Percentiles rank a stretch among this genome's conserved stretches.
Evolutionary conservation across 2,113 vertebrate genomes (phyloP).

Genomic region (Vulpes vulpes): DNA sequence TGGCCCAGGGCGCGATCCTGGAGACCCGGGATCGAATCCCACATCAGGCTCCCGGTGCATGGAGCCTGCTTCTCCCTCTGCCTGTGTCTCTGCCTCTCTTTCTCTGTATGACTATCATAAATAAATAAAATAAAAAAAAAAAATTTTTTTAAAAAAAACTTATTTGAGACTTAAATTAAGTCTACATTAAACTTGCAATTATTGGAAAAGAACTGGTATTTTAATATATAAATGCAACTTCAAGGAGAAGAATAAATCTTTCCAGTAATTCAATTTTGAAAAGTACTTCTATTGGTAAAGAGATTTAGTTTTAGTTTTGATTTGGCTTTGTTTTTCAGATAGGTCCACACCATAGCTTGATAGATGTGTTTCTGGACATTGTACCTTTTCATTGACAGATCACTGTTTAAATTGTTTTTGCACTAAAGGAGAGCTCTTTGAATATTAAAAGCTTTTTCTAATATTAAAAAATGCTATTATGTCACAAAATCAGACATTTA

Average conservation of each 20-base stretch:
- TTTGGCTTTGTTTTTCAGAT: conserved; percentile 23
- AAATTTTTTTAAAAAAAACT: no score
- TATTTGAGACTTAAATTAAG: not conserved
- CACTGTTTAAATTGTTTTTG: conserved; percentile 34
- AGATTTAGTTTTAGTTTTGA: not conserved
- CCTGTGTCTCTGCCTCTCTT: no score
- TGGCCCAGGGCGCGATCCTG: no score
- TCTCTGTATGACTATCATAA: no score
- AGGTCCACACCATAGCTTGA: not conserved
- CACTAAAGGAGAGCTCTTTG: not conserved
- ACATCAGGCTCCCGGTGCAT: no score
- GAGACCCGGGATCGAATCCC: no score
- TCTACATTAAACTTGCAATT: conserved; percentile 18
- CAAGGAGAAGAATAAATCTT: conserved; percentile 11
- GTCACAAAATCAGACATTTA: conserved; percentile 2
- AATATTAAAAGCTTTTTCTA: not conserved
- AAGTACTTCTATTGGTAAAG: not conserved
- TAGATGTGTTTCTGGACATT: not conserved
- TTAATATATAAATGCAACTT: conserved; percentile 34
- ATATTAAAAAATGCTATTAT: not conserved
- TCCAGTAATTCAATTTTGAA: not conserved
- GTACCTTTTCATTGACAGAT: not conserved
- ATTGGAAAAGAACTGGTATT: conserved; percentile 39
- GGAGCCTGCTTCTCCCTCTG: no score
- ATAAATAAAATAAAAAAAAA: no score